A percentile compares a stretch with the other conserved stretches of the same genome.
phyloP scores from a whole-genome alignment of 2,888 invertebrate genomes.

The Drosophila anomelani region DNA sequence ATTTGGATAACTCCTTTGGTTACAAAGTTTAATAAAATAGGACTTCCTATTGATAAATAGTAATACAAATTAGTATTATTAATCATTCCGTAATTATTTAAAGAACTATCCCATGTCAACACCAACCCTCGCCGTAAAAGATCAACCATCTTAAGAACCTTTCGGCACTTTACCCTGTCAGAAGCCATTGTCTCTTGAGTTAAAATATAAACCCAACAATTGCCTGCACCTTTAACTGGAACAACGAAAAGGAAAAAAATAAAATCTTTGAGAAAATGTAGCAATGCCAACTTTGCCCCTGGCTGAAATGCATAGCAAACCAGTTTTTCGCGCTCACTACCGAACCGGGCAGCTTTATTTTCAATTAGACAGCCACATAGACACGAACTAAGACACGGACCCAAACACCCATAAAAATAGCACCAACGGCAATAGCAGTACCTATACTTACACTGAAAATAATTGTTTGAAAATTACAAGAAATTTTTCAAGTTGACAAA shows the following conservation, averaged over 20 bases:
- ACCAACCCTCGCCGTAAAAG: not conserved
- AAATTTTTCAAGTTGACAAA: not conserved
- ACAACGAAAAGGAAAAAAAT: conserved; percentile 4
- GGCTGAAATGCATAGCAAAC: conserved; percentile 48
- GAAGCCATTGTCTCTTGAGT: conserved; percentile 17
- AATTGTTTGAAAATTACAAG: not conserved
- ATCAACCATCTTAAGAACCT: conserved; percentile 11
- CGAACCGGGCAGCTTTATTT: conserved; percentile 40
- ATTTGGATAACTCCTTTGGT: no score
- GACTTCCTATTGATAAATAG: no score
- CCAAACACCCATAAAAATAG: conserved; percentile 29
- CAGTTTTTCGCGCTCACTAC: conserved; percentile 52
- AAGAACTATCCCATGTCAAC: not conserved
- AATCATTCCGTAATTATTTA: not conserved
- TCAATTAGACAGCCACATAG: conserved; percentile 51
- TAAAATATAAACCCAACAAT: conserved; percentile 18
- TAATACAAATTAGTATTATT: not conserved
- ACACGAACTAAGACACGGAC: conserved; percentile 30
- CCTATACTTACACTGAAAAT: conserved; percentile 17
- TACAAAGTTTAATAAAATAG: no score
- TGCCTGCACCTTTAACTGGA: conserved; percentile 36
- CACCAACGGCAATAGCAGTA: conserved; percentile 12
- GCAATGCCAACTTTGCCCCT: conserved; percentile 39
- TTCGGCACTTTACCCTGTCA: conserved; percentile 20
- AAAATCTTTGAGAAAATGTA: conserved; percentile 20